Conservation (phyloP, 2,113 vertebrate species). For the Microcebus lehilahytsara region DNA sequence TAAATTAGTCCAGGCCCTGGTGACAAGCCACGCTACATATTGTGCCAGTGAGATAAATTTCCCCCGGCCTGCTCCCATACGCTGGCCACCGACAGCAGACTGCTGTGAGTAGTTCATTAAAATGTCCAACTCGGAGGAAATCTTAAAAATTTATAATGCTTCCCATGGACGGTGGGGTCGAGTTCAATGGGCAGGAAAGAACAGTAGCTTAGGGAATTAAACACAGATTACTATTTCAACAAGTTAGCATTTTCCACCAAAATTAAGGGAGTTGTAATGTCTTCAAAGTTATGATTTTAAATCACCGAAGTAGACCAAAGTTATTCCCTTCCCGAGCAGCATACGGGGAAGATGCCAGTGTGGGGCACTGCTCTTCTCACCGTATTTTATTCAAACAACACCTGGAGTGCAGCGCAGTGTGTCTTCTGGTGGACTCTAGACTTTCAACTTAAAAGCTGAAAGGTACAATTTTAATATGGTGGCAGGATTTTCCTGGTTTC, state of each 20-base stretch:
- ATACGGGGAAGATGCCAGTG: rapidly evolving
- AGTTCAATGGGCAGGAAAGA: constrained; percentile 82
- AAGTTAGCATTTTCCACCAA: constrained; percentile 64
- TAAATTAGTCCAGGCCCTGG: constrained; percentile 82
- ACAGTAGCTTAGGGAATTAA: constrained; percentile 78
- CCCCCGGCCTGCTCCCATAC: constrained; percentile 68
- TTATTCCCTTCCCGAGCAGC: neutral
- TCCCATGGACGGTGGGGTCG: constrained; percentile 83
- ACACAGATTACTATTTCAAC: constrained; percentile 78
- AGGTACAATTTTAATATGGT: neutral
- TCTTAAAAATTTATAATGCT: constrained; percentile 86
- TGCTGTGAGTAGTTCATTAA: constrained; percentile 87
- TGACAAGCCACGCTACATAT: constrained; percentile 79
- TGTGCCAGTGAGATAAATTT: constrained; percentile 85
- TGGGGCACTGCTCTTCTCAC: constrained; percentile 34
- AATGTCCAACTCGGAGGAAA: constrained; percentile 84
- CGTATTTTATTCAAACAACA: neutral
- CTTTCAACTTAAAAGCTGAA: neutral
- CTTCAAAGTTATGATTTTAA: constrained; percentile 51
- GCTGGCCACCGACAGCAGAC: constrained; percentile 82
- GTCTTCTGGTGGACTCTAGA: neutral
- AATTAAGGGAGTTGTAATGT: constrained; percentile 69
- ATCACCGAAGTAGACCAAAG: constrained; percentile 48
- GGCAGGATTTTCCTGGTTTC: neutral
- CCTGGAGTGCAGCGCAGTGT: neutral